Conservation (phyloP, 2,113 vertebrate species). For the Lepisosteus oculatus region DNA sequence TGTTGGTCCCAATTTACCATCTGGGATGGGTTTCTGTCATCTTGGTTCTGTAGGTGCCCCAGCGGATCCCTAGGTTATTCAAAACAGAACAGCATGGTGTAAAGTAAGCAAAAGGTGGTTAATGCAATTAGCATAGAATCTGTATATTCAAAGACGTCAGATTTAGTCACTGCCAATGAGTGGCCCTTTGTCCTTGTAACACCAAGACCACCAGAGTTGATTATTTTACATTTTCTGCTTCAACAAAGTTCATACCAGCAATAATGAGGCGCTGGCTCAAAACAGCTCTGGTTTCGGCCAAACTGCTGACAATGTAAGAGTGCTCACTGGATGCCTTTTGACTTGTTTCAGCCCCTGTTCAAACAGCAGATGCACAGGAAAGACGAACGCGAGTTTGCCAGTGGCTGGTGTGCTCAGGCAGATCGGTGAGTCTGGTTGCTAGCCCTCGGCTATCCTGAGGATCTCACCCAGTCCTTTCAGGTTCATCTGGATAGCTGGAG, state of each 20-base stretch:
- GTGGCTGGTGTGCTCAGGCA: too few relatives aligned
- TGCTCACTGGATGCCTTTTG: too few relatives aligned
- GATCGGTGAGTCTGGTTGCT: too few relatives aligned
- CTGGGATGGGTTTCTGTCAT: not conserved
- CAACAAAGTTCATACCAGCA: not conserved
- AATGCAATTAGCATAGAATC: not conserved
- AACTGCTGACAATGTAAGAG: not conserved
- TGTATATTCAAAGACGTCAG: not conserved
- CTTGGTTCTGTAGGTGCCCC: not conserved
- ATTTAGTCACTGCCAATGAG: not conserved
- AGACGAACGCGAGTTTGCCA: too few relatives aligned
- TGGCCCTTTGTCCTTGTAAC: constrained; percentile 12
- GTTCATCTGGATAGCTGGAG: too few relatives aligned
- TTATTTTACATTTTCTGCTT: constrained; percentile 10
- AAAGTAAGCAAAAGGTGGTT: not conserved
- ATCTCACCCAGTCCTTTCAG: too few relatives aligned
- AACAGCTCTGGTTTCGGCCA: too few relatives aligned
- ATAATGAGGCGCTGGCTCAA: not conserved
- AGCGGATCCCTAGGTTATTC: not conserved
- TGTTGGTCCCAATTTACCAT: too few relatives aligned
- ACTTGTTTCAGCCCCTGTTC: too few relatives aligned
- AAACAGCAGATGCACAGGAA: too few relatives aligned
- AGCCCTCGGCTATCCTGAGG: too few relatives aligned
- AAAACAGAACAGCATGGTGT: not conserved
- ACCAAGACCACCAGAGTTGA: constrained; percentile 21